Evolutionary conservation across 2,797 vertebrate species (phyloP).

Genomic region (Macrochelys suwanniensis): DNA sequence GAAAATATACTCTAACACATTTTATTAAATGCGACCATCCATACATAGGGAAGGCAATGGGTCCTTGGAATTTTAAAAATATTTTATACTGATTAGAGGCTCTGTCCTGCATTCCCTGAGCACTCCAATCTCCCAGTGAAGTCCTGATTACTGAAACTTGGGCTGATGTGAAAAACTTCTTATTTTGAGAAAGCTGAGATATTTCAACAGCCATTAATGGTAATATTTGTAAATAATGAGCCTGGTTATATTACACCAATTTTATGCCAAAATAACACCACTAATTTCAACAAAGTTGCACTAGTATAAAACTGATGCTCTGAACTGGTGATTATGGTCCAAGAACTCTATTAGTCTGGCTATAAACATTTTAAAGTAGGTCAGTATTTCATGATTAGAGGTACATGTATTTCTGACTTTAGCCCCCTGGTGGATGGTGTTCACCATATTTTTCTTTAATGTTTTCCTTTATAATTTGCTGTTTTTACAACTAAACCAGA

Average conservation of each 20-base stretch:
- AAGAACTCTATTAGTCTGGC: not conserved
- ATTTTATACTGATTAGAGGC: constrained; percentile 9
- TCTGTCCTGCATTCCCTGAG: not conserved
- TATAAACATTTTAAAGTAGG: not conserved
- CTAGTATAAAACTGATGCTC: not conserved
- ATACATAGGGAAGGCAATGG: not conserved
- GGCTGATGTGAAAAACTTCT: not conserved
- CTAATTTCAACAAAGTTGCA: not conserved
- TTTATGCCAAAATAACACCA: not conserved
- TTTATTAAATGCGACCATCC: not conserved
- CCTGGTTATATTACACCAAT: not conserved
- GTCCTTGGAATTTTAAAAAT: not conserved
- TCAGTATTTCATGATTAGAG: not conserved
- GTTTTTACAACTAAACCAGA: not conserved
- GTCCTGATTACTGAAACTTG: not conserved
- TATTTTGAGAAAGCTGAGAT: not conserved
- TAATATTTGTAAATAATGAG: not conserved
- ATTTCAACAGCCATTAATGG: not conserved
- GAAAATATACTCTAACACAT: not conserved
- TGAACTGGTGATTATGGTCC: not conserved
- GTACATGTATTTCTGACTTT: not conserved
- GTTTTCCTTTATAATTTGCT: not conserved
- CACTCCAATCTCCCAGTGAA: not conserved
- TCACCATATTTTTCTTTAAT: not conserved
- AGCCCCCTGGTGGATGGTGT: not conserved